Evolutionary conservation across 2,888 invertebrate genomes (phyloP), one percentile per base, ranked within the genome.

Genomic region (Mythimna ferrago): DNA sequence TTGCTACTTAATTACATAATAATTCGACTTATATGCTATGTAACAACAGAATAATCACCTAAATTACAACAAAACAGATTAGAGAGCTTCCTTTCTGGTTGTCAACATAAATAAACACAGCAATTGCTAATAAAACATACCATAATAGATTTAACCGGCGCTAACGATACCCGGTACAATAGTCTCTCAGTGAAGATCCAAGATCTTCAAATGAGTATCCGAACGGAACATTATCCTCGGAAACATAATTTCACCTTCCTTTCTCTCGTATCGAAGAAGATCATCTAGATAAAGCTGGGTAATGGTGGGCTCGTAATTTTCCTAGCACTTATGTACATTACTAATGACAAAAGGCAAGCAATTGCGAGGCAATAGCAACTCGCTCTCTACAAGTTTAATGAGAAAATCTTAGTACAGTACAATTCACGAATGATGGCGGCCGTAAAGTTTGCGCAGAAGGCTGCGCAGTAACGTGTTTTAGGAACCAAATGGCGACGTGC

Each of bases 261-360:
- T 87, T 87, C 86, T 78, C 85, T 76, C 64, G 57, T 81, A 85
- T 86, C 88, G 70, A 76, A 75, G 83, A 82, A 87, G 87, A 89
- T 89, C 75, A 88, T 88, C 88, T 80, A 48, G 83, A 88, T 87
- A 81, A 56, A 69, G 63, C 76, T 64, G 60, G 71, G 77, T 75
- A 72, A 74, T 69, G 66, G 66, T 82, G 81, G 79, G 72, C 75
- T 68, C 35, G 83, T 79, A 78, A 81, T 84, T 86, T 85, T 84
- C 81, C 77, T 68, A 80, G 67, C 65, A 78, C 72, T 85, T 83
- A 48, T 48, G 44, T 48, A 76, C 75, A 82, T 82, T 85, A 73
- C 73, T 85, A 87, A 84, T 85, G 76, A 82, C 76, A 75, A 82
- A 80, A 86, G 66, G 73, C 60, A 71, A 72, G 72, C 75, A 66